Base-by-base conservation (phyloP, 2,888 invertebrate species). In the Latheticus oryzae region DNA sequence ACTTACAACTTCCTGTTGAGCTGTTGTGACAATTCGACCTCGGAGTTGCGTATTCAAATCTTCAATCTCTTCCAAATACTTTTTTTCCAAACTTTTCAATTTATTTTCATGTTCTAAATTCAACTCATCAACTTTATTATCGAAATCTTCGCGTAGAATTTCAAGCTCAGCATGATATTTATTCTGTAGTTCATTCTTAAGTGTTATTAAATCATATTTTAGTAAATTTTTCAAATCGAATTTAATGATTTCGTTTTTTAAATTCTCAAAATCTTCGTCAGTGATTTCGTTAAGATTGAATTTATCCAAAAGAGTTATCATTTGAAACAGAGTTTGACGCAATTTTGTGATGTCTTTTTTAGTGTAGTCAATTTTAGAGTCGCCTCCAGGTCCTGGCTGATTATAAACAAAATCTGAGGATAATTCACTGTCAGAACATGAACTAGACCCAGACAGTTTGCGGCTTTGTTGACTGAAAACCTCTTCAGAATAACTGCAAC, bases 381-480 rank as follows among this genome's bases (percentile, higher is more conserved):
- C 76, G 1, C 74, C 76, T 5, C 71, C 72, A 1, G 73, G 73
- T 0, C 73, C 76, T 1, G 72, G 63, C 16, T 65, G 51, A 2
- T 62, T 59, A 8, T 65, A 58, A 5, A 63, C 74, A 9, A 79
- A 64, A 62, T 82, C 82, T 1, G 79, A 79, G 1, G 78, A 76
- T 2, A 82, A 59, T 51, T 83, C 82, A 13, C 68, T 69, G n/a
- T 79, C 79, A 3, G 77, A 78, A 54, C 70, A 71, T 8, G 73
- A 71, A 55, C 76, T 77, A n/a, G 77, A 76, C 9, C 63, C 74
- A 1, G 83, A 84, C 72, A 84, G 76, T 67, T 84, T 85, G 58
- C 85, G 82, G 11, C 86, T 86, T 37, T 87, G 86, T 65, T 87
- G 86, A 60, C 85, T 87, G 66, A 86, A 85, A 4, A 88, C 79